Base-by-base conservation (phyloP, 2,888 invertebrate species). In the Scaeva pyrastri region DNA sequence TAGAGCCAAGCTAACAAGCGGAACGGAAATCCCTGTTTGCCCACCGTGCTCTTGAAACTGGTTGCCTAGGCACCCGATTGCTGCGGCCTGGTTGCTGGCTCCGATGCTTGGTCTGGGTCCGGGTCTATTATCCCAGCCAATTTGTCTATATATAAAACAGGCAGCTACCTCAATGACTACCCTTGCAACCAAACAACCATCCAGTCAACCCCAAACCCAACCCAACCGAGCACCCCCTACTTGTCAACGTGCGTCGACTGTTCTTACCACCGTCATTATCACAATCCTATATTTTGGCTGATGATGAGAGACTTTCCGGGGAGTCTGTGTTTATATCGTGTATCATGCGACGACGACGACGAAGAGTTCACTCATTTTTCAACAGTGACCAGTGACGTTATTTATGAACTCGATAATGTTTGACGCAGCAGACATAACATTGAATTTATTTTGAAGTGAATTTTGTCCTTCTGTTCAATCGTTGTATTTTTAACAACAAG, bases 81-180 rank as follows among this genome's bases (percentile, higher is more conserved):
- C 56, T 74, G 73, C 55, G 73, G 74, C 68, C 50, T 68, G 48
- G 50, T 48, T 52, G n/a, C 71, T 71, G 41, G 52, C 4, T 50
- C 8, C 21, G 45, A n/a, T 23, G 3, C 58, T 31, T 16, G 48
- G 43, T 56, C 72, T 62, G 62, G n/a, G 50, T 21, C 68, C 39
- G 52, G 68, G 58, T 39, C 52, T 43, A 62, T 68, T 50, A 60
- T 74, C 80, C 72, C 80, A 76, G 80, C 68, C 72, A 73, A 73
- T 85, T 76, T 72, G 72, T 76, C 71, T 85, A 60, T 72, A 60
- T 73, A 73, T 72, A 84, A 36, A 71, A 71, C 45, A 31, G 31
- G 66, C 36, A 62, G 19, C 68, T 41, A 71, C 31, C 70, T 72
- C 74, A 12, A 26, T 14, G 45, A 31, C 64, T 16, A 60, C 19